Evolutionary conservation across 2,113 vertebrate species (phyloP).

Genomic region (Chelonoidis abingdonii): DNA sequence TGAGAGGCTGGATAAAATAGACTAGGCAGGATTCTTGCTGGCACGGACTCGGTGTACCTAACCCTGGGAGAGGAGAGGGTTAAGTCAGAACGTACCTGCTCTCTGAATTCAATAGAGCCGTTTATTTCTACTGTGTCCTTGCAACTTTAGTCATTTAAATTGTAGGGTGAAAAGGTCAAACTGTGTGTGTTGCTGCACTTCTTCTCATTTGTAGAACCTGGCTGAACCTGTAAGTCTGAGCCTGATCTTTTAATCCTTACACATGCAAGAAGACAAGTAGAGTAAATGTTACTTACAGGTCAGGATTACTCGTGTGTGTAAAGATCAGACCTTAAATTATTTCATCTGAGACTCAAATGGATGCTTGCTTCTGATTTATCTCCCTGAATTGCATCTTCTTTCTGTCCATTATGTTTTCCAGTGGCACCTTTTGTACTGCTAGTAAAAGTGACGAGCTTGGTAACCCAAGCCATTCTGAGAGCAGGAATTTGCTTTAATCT

Average conservation of each 20-base stretch:
- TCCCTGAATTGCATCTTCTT: neutral
- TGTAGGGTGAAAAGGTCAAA: neutral
- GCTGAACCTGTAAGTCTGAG: neutral
- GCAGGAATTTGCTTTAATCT: neutral
- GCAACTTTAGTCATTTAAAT: neutral
- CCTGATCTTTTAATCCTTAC: too few relatives aligned
- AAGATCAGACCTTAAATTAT: neutral
- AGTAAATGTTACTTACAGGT: too few relatives aligned
- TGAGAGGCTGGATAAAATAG: neutral
- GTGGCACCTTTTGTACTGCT: neutral
- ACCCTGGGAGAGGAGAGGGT: fast-evolving
- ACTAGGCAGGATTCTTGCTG: neutral
- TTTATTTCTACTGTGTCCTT: neutral
- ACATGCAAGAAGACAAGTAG: too few relatives aligned
- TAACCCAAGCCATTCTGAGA: neutral
- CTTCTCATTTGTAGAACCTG: neutral
- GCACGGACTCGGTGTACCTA: neutral
- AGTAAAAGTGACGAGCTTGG: neutral
- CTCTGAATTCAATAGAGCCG: fast-evolving
- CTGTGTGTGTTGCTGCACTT: neutral
- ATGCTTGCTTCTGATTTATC: neutral
- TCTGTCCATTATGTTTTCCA: neutral
- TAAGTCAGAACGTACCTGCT: neutral
- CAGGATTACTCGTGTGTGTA: neutral
- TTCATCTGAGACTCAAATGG: neutral